phyloP scores from a whole-genome alignment of 2,888 invertebrate species.

The Parapristionchus giblindavisi region DNA sequence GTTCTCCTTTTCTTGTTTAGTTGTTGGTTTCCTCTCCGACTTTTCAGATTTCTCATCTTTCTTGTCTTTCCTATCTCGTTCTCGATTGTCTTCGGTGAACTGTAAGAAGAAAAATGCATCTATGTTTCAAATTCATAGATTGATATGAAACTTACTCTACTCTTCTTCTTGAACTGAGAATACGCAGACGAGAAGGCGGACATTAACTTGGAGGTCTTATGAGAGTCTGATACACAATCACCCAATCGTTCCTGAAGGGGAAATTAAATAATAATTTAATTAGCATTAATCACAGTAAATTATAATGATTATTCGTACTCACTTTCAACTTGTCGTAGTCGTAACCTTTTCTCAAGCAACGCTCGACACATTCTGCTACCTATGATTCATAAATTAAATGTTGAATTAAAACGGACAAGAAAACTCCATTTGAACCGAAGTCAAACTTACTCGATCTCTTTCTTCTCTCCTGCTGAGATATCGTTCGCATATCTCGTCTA shows the following conservation, averaged over 20 bases:
- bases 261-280: background rate
- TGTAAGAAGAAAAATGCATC: constrained; percentile 7
- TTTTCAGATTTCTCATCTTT: constrained; percentile 30
- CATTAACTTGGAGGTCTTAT: constrained; percentile 51
- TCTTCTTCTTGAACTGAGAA: constrained; percentile 51
- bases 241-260: constrained; percentile 45
- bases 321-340: constrained; percentile 54
- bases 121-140: background rate
- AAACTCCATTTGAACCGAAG: background rate
- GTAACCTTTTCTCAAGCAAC: constrained; percentile 55
- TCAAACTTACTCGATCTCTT: constrained; percentile 41
- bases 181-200: constrained; percentile 46
- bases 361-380: constrained; percentile 46
- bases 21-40: background rate
- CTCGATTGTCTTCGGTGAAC: constrained; percentile 27
- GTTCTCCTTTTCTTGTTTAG: constrained; percentile 17
- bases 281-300: background rate
- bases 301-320: background rate
- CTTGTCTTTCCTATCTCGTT: constrained; percentile 1
- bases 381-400: background rate
- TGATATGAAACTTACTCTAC: constrained; percentile 26
- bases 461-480: constrained; percentile 50
- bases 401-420: background rate
- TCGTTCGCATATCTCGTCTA: constrained; percentile 50
- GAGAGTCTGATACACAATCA: constrained; percentile 46